Evolutionary conservation across 2,113 vertebrate genomes (phyloP).

Genomic region (Pygoscelis adeliae): DNA sequence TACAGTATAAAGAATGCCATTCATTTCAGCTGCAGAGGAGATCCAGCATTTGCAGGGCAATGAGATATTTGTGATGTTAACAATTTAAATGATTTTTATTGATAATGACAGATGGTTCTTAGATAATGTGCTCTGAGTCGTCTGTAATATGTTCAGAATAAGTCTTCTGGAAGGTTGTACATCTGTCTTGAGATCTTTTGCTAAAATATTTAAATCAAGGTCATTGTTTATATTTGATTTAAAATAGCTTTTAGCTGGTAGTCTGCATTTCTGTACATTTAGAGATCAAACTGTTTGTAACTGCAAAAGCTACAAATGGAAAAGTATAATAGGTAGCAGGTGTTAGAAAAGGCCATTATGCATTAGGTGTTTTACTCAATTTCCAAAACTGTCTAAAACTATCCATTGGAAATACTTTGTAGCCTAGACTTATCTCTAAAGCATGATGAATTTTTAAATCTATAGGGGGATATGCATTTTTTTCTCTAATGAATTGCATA

Average conservation of each 20-base stretch:
- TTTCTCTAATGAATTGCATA: constrained; percentile 44
- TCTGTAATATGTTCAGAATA: constrained; percentile 12
- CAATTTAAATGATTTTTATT: constrained; percentile 46
- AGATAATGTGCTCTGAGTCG: constrained; percentile 32
- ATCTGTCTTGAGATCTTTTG: constrained; percentile 51
- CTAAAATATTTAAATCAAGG: constrained; percentile 37
- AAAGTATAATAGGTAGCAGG: constrained; percentile 63
- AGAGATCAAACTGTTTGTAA: constrained; percentile 39
- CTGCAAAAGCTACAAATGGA: constrained; percentile 40
- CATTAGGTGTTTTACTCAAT: constrained; percentile 52
- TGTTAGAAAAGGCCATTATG: constrained; percentile 45
- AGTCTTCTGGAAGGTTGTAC: constrained; percentile 54
- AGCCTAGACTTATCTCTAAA: constrained; percentile 15
- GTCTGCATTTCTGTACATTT: background rate
- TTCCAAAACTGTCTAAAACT: constrained; percentile 56
- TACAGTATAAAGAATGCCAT: constrained; percentile 3
- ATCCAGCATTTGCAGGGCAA: constrained; percentile 6
- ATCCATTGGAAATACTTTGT: constrained; percentile 34
- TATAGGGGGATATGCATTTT: constrained; percentile 16
- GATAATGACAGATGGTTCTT: constrained; percentile 42
- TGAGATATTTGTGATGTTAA: constrained; percentile 33
- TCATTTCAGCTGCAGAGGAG: constrained; percentile 21
- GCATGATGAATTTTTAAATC: constrained; percentile 29
- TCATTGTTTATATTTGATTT: constrained; percentile 40
- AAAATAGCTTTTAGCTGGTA: constrained; percentile 40